Evolutionary conservation across 2,888 invertebrate genomes (phyloP), one percentile per base, ranked within the genome.

Genomic region (Serripes groenlandicus): DNA sequence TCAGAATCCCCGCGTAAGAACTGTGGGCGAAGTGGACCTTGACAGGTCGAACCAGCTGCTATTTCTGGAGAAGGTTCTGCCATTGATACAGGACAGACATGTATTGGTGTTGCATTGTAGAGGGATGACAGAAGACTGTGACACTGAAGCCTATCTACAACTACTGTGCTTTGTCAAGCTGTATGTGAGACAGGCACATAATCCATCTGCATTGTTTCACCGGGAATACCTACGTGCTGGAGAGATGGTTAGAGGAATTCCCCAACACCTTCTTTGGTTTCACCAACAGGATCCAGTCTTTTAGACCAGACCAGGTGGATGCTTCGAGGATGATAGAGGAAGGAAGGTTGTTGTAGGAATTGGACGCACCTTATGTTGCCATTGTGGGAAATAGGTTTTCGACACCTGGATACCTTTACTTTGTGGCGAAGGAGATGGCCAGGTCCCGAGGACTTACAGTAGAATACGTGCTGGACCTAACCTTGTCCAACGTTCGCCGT

Each of bases 61-160:
- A 0, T 28, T 62, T 23, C 35, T 82, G 30, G 42, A 74, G 11
- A 34, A 52, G 18, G 37, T 75, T 0, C 62, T 78, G 56, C 75
- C 66, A n/a, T 11, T 69, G 11, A 21, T 75, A 3, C 34, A 71
- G 15, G 62, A 30, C 21, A 23, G 62, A 11, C 78, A 83, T 49
- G 69, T 75, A 1, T 28, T 83, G 34, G 78, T 83, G 1, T 18
- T 78, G 1, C 82, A 83, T 71, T n/a, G n/a, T n/a, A n/a, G n/a
- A n/a, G n/a, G n/a, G n/a, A n/a, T n/a, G n/a, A n/a, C n/a, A n/a
- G n/a, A 68, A 28, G 75, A 83, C 32, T 58, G 60, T 72, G 78
- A 74, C 23, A 75, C 78, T n/a, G 77, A 81, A 42, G 75, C 71
- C 21, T 78, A 42, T 37, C 64, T 70, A 28, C 32, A 77, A 11